Evolutionary conservation across 2,888 invertebrate genomes (phyloP).

Genomic region (Acleris laterana): DNA sequence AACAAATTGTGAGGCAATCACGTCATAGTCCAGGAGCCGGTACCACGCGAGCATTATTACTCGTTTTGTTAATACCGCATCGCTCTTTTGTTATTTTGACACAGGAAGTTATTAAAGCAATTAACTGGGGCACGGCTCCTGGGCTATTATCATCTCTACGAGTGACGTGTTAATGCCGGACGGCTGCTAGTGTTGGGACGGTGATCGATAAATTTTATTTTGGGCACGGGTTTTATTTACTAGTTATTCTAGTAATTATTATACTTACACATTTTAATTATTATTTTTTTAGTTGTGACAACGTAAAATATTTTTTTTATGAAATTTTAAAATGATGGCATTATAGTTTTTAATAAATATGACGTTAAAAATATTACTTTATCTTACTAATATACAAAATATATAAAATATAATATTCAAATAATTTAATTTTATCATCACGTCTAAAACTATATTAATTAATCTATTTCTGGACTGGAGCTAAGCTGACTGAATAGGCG

Average conservation of each 20-base stretch:
- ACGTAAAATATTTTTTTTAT: background rate
- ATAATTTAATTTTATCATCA: too few relatives aligned
- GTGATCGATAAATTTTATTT: constrained; percentile 39
- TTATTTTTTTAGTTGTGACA: too few relatives aligned
- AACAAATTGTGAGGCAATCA: constrained; percentile 37
- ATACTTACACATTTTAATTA: too few relatives aligned
- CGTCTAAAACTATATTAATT: too few relatives aligned
- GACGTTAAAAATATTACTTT: too few relatives aligned
- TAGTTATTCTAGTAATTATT: too few relatives aligned
- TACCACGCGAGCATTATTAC: constrained; percentile 63
- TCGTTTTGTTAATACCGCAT: constrained; percentile 75
- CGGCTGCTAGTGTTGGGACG: constrained; percentile 62
- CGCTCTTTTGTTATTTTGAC: constrained; percentile 84
- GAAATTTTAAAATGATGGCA: background rate
- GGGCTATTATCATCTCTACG: constrained; percentile 80
- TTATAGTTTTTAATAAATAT: too few relatives aligned
- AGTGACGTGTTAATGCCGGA: constrained; percentile 81
- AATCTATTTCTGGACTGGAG: too few relatives aligned
- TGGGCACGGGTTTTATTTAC: background rate
- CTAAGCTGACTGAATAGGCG: too few relatives aligned
- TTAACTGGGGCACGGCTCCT: constrained; percentile 81
- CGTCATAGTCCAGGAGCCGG: constrained; percentile 60
- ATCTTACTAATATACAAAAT: too few relatives aligned
- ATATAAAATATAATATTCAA: too few relatives aligned
- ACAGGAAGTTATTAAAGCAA: constrained; percentile 85